Conservation (phyloP, 2,888 invertebrate species). For the Nemoura dubitans region DNA sequence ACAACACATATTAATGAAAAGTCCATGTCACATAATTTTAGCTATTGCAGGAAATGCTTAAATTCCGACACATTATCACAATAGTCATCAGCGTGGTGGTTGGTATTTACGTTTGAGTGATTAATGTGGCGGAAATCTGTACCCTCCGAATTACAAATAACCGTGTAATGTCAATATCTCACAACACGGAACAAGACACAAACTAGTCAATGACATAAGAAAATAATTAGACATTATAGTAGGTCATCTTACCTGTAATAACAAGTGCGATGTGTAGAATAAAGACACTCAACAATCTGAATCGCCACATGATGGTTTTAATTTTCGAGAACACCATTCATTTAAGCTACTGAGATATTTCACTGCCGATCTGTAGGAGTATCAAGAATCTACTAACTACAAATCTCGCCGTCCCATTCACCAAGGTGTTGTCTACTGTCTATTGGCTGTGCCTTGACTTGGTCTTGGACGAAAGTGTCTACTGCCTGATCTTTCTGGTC, state of each 20-base stretch:
- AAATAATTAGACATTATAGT: not conserved
- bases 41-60: too few species aligned
- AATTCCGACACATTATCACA: not conserved
- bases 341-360: not conserved
- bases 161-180: too few species aligned
- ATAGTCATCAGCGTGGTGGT: not conserved
- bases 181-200: not conserved
- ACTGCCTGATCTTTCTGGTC: not conserved
- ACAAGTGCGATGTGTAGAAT: not conserved
- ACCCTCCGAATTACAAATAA: not conserved
- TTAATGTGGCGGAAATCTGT: not conserved
- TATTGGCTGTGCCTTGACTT: constrained; percentile 14
- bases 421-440: constrained; percentile 3
- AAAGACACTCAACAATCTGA: not conserved
- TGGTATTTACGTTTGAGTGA: not conserved
- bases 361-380: not conserved
- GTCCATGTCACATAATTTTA: too few species aligned
- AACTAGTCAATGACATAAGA: too few species aligned
- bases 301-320: constrained; percentile 17
- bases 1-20: too few species aligned
- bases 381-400: not conserved
- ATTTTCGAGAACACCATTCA: constrained; percentile 22
- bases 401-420: constrained; percentile 22
- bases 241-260: not conserved
- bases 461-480: not conserved